A percentile compares a stretch with the other conserved stretches of the same genome.
Conservation (phyloP, 2,888 invertebrate species). For the Erebia ligea region DNA sequence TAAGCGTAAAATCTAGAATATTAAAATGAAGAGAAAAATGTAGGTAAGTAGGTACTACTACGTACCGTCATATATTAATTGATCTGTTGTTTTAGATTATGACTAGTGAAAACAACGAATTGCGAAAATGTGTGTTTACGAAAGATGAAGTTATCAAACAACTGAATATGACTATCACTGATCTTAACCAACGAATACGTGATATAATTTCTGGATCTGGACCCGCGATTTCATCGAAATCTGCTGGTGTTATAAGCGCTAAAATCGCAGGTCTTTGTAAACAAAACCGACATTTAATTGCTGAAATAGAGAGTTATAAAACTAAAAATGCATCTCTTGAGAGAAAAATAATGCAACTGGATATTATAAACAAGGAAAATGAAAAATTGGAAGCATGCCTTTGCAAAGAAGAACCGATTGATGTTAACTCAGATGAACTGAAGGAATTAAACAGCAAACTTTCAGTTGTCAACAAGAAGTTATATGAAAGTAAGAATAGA, state of each 20-base stretch:
- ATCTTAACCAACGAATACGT: slow-evolving; percentile 74
- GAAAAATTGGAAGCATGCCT: slow-evolving; percentile 63
- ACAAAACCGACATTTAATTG: slow-evolving; percentile 85
- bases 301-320: slow-evolving; percentile 84
- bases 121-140: slow-evolving; percentile 76
- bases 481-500: slow-evolving; percentile 87
- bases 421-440: slow-evolving; percentile 72
- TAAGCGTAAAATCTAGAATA: no score
- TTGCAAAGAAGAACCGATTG: slow-evolving; percentile 75
- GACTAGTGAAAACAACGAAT: slow-evolving; percentile 81
- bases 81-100: slow-evolving; percentile 64
- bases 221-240: slow-evolving; percentile 74
- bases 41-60: neutral
- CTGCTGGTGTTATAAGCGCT: slow-evolving; percentile 82
- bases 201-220: slow-evolving; percentile 76
- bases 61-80: neutral
- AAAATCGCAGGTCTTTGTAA: slow-evolving; percentile 87
- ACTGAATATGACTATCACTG: slow-evolving; percentile 65
- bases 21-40: neutral
- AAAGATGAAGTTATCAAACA: slow-evolving; percentile 75
- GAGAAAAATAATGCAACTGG: slow-evolving; percentile 73
- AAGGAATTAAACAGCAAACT: slow-evolving; percentile 86
- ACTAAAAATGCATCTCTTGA: slow-evolving; percentile 83
- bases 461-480: slow-evolving; percentile 81
- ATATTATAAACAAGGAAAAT: slow-evolving; percentile 64